phyloP scores from a whole-genome alignment of 2,888 invertebrate species.

The Catocala fraxini region DNA sequence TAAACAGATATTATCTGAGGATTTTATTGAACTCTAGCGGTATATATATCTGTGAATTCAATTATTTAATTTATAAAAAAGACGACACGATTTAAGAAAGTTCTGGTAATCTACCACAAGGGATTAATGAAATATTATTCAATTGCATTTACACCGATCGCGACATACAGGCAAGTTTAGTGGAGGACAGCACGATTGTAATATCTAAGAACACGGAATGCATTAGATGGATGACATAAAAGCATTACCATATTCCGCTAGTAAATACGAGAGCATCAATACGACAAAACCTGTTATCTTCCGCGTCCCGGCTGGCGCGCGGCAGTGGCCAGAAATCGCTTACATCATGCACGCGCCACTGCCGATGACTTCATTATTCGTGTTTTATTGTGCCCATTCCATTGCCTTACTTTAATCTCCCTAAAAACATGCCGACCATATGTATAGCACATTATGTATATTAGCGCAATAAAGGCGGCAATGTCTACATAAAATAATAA shows the following conservation, averaged over 20 bases:
- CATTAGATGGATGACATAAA: slow-evolving; percentile 10
- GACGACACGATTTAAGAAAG: too few relatives aligned
- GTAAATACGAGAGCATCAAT: slow-evolving; percentile 22
- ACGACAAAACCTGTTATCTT: slow-evolving; percentile 42
- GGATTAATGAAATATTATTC: too few relatives aligned
- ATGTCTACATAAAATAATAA: too few relatives aligned
- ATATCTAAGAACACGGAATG: background rate
- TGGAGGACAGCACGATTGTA: background rate
- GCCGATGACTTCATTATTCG: slow-evolving; percentile 59
- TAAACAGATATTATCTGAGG: too few relatives aligned
- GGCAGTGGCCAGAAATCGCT: slow-evolving; percentile 41
- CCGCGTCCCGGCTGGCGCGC: slow-evolving; percentile 18
- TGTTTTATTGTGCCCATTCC: slow-evolving; percentile 51
- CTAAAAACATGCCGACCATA: slow-evolving; percentile 4
- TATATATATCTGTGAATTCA: too few relatives aligned
- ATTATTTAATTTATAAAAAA: too few relatives aligned
- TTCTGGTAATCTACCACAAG: too few relatives aligned
- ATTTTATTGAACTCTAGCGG: too few relatives aligned
- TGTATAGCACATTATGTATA: background rate
- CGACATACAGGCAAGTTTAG: too few relatives aligned
- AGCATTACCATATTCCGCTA: slow-evolving; percentile 17
- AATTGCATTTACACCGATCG: too few relatives aligned
- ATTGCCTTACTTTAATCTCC: slow-evolving; percentile 30
- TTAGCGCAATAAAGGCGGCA: background rate
- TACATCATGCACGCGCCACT: slow-evolving; percentile 51